These are phyloP conservation scores for Anguilla obscura DNA, from an alignment of 2,797 vertebrate genomes.

Conservation along the genomic window DNA sequence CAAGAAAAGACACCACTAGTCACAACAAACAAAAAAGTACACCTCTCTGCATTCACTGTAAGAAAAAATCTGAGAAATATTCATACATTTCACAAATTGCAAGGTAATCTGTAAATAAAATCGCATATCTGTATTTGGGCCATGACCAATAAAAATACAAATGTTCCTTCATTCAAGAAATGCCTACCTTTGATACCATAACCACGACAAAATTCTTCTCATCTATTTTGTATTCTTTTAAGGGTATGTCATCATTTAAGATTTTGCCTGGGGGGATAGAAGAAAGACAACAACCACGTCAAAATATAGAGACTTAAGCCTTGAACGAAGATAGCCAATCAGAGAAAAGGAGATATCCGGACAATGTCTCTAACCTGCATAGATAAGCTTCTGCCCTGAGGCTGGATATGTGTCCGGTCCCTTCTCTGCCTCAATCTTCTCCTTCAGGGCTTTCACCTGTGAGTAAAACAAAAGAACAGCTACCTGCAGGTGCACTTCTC, in stretches of 20 bases:
- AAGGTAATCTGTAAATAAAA: neutral
- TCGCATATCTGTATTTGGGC: too few relatives aligned
- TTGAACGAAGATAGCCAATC: neutral
- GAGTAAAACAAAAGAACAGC: constrained; percentile 21
- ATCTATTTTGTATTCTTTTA: constrained; percentile 78
- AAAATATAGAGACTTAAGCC: neutral
- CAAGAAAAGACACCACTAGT: constrained; percentile 32
- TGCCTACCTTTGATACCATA: constrained; percentile 77
- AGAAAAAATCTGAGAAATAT: neutral
- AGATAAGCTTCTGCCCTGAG: constrained; percentile 75
- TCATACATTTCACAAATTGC: neutral
- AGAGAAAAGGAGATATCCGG: neutral
- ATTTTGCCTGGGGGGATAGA: constrained; percentile 68
- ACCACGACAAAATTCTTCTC: constrained; percentile 81
- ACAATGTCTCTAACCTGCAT: constrained; percentile 69
- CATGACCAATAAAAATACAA: neutral
- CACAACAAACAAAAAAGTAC: constrained; percentile 21
- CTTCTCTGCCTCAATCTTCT: constrained; percentile 71
- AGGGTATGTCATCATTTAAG: constrained; percentile 71
- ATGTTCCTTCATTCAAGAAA: neutral
- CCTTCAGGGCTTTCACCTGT: constrained; percentile 73
- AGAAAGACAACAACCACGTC: constrained; percentile 14
- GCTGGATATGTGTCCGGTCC: constrained; percentile 73
- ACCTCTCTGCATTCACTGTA: neutral
- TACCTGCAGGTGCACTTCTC: neutral